Evolutionary conservation across 37 sponge, comb jelly and placozoan species (phyloP).

Genomic region (Dysidea cf. avara): DNA sequence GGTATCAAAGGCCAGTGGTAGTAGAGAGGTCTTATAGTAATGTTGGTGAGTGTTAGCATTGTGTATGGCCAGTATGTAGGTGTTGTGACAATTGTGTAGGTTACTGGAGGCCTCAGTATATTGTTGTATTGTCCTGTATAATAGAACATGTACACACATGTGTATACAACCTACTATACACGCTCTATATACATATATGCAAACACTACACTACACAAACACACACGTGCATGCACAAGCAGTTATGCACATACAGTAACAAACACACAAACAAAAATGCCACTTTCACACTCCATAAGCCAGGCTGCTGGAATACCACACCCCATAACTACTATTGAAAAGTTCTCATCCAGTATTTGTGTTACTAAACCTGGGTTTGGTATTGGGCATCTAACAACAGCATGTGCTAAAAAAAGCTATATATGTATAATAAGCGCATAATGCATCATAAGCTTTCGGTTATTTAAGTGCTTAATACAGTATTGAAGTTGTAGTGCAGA

Average conservation of each 20-base stretch:
- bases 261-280: conserved; percentile 14
- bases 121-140: background rate
- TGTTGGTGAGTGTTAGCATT: conserved; percentile 72
- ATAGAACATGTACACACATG: background rate
- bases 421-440: no score
- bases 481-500: no score
- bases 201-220: conserved; percentile 11
- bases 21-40: conserved; percentile 16
- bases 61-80: conserved; percentile 57
- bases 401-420: no score
- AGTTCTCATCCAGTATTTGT: no score
- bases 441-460: no score
- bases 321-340: no score
- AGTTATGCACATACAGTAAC: conserved; percentile 1
- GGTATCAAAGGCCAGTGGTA: conserved; percentile 67
- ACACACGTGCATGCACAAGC: background rate
- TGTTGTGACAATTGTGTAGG: conserved; percentile 72
- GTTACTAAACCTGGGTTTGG: no score
- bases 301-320: no score
- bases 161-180: background rate
- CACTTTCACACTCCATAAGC: no score
- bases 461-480: no score
- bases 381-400: no score
- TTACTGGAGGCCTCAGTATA: background rate
- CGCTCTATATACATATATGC: background rate